A percentile compares a stretch with the other conserved stretches of the same genome.
Evolutionary conservation across 2,113 vertebrate species (phyloP).

Genomic region (Lepisosteus oculatus): DNA sequence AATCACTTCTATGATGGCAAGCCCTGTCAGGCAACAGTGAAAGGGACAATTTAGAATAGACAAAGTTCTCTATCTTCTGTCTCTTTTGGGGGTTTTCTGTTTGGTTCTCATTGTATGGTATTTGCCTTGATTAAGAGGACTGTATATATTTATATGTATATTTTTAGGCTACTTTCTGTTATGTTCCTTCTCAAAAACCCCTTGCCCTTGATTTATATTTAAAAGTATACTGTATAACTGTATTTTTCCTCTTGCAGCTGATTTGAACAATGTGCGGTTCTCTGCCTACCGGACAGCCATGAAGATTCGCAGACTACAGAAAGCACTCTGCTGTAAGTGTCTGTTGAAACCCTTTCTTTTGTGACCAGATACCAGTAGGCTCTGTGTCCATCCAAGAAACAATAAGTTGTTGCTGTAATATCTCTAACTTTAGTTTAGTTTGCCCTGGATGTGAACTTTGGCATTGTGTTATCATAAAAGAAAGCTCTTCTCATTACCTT

Average conservation of each 20-base stretch:
- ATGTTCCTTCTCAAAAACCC: neutral
- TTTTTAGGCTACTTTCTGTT: neutral
- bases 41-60: too few relatives aligned
- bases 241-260: slow-evolving; percentile 65
- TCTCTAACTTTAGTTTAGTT: too few relatives aligned
- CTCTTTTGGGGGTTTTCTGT: too few relatives aligned
- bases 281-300: slow-evolving; percentile 97
- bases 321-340: slow-evolving; percentile 91
- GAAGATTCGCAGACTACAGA: slow-evolving; percentile 95
- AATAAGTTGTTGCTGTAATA: too few relatives aligned
- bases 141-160: neutral
- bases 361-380: slow-evolving; percentile 10
- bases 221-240: neutral
- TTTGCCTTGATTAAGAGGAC: neutral
- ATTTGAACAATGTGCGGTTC: slow-evolving; percentile 96
- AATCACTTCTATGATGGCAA: too few relatives aligned
- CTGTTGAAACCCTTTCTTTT: slow-evolving; percentile 11
- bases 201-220: neutral
- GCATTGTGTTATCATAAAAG: too few relatives aligned
- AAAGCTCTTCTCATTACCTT: too few relatives aligned
- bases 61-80: too few relatives aligned
- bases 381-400: too few relatives aligned
- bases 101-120: neutral
- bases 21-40: too few relatives aligned
- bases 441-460: too few relatives aligned